Conservation (phyloP, 2,113 vertebrate species). For the Stegostoma tigrinum region DNA sequence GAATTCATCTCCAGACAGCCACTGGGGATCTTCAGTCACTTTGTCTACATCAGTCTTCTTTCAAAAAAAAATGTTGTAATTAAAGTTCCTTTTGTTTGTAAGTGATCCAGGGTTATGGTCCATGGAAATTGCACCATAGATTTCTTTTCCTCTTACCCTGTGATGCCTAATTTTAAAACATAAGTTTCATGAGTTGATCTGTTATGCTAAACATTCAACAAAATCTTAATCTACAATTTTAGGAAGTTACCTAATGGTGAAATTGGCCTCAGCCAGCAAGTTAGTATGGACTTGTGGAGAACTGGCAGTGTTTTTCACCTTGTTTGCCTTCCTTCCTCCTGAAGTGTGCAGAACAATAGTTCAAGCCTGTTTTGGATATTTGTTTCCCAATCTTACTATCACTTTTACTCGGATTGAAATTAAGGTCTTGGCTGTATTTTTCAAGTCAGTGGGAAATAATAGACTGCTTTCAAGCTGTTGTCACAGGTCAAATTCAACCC, state of each 20-base stretch:
- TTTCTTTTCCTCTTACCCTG: too few species aligned
- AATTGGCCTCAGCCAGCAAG: neutral
- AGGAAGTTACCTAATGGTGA: neutral
- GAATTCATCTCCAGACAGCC: too few species aligned
- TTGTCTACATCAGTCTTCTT: too few species aligned
- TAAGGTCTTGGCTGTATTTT: neutral
- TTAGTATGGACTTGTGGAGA: neutral
- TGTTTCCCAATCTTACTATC: neutral
- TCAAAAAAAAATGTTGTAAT: too few species aligned
- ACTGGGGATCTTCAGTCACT: too few species aligned
- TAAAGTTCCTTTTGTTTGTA: too few species aligned
- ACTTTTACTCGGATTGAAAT: neutral
- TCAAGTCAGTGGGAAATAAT: neutral
- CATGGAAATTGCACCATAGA: too few species aligned
- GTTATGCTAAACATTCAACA: neutral
- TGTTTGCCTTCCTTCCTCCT: neutral
- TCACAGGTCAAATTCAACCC: neutral
- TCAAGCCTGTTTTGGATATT: neutral
- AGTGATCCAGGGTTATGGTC: too few species aligned
- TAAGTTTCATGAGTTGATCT: neutral
- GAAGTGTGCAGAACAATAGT: neutral
- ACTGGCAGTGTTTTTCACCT: neutral
- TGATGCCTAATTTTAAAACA: neutral
- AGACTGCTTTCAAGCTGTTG: neutral
- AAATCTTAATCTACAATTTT: neutral